Conservation (phyloP, 2,888 invertebrate species). For the Leptinotarsa rubiginosa region DNA sequence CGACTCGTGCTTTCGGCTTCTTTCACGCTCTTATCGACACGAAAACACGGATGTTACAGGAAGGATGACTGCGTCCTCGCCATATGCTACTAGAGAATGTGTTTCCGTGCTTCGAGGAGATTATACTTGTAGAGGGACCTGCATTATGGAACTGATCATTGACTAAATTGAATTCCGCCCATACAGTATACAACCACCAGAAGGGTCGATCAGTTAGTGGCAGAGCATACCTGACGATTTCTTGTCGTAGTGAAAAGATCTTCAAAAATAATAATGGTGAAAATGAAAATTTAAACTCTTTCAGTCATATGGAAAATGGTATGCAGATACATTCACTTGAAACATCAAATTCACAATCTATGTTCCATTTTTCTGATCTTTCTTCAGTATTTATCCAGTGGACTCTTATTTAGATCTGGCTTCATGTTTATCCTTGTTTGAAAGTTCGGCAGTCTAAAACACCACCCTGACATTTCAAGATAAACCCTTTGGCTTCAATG, state of each 20-base stretch:
- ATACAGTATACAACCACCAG: not conserved
- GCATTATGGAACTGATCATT: conserved; percentile 14
- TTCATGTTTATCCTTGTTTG: too few species aligned
- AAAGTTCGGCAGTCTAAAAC: too few species aligned
- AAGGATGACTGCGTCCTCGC: conserved; percentile 35
- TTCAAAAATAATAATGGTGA: not conserved
- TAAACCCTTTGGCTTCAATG: too few species aligned
- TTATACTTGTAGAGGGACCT: conserved; percentile 10
- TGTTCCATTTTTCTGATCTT: too few species aligned
- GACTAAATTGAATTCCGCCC: conserved; percentile 3
- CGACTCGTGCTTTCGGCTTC: conserved; percentile 35
- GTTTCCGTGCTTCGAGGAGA: conserved; percentile 25
- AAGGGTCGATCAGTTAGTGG: not conserved
- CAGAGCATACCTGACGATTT: not conserved
- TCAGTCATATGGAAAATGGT: too few species aligned
- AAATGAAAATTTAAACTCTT: too few species aligned
- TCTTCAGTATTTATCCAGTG: too few species aligned
- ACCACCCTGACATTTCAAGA: too few species aligned
- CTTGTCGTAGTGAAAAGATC: not conserved
- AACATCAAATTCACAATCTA: too few species aligned
- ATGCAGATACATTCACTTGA: too few species aligned
- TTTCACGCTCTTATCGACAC: conserved; percentile 39
- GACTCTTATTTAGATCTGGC: too few species aligned
- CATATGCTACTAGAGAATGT: conserved; percentile 35
- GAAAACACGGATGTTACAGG: conserved; percentile 39